These are phyloP conservation scores for Mythimna lalbum DNA, from an alignment of 2,888 invertebrate species.

Conservation along the genomic window DNA sequence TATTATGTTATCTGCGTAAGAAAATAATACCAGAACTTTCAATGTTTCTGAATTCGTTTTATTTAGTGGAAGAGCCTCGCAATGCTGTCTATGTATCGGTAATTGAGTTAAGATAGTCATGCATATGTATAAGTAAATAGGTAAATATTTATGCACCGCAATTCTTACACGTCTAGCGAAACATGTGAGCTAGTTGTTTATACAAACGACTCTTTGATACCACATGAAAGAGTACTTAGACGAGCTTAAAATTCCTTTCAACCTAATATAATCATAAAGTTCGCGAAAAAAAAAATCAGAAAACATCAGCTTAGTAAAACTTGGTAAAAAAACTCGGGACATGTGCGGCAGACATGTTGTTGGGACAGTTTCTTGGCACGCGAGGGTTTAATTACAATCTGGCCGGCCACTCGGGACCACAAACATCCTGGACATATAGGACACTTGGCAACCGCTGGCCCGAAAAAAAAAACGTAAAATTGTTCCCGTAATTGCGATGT, in stretches of 20 bases:
- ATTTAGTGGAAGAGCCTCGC: background rate
- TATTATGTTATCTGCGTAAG: no score
- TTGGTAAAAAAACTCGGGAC: constrained; percentile 53
- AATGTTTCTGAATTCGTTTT: background rate
- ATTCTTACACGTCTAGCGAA: background rate
- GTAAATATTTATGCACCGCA: background rate
- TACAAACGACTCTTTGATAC: constrained; percentile 36
- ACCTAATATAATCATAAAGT: constrained; percentile 32
- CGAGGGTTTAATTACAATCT: constrained; percentile 68
- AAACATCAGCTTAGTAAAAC: constrained; percentile 52
- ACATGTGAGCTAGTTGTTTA: constrained; percentile 4
- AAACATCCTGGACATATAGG: constrained; percentile 65
- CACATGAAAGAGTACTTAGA: constrained; percentile 27
- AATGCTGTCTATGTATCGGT: background rate
- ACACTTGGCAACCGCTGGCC: constrained; percentile 63
- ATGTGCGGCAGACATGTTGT: constrained; percentile 64
- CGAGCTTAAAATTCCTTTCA: background rate
- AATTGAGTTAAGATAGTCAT: constrained; percentile 1
- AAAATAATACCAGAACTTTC: background rate
- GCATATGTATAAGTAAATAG: background rate
- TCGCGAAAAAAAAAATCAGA: constrained; percentile 27
- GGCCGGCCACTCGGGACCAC: constrained; percentile 66
- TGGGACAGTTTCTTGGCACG: constrained; percentile 69
- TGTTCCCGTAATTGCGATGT: constrained; percentile 68
- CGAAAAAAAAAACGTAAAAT: constrained; percentile 62